These are phyloP conservation scores for Lacerta agilis DNA, from an alignment of 2,797 vertebrate genomes.

Conservation along the genomic window DNA sequence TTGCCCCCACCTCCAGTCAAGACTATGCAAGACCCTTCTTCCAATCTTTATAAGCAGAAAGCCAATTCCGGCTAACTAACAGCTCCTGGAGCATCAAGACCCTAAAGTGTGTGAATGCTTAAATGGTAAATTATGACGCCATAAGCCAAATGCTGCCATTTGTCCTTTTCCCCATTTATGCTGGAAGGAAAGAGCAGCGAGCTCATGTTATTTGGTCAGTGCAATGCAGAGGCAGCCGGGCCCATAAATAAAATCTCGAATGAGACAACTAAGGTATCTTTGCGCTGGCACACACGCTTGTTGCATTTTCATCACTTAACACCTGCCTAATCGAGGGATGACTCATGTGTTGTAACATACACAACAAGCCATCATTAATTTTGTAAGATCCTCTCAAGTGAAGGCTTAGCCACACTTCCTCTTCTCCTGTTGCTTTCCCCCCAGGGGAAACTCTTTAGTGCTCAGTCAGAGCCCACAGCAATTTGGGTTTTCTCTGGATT, in stretches of 20 bases:
- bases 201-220: not conserved
- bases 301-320: not conserved
- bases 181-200: not conserved
- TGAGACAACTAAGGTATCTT: not conserved
- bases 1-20: not conserved
- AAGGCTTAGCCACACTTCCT: too few species aligned
- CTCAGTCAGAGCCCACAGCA: too few species aligned
- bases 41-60: constrained; percentile 1
- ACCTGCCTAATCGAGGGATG: not conserved
- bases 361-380: not conserved
- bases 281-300: not conserved
- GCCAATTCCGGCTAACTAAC: not conserved
- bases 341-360: not conserved
- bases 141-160: not conserved
- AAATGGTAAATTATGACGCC: not conserved
- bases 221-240: not conserved
- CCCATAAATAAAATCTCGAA: not conserved
- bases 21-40: not conserved
- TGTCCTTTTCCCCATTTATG: not conserved
- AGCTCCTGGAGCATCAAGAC: not conserved
- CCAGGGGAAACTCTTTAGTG: too few species aligned
- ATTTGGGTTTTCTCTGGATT: too few species aligned
- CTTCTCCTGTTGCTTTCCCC: too few species aligned
- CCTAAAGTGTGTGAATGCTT: not conserved
- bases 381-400: not conserved